Base-by-base conservation (phyloP, 1,140 invertebrate genomes). In the Platyscapa corneri region DNA sequence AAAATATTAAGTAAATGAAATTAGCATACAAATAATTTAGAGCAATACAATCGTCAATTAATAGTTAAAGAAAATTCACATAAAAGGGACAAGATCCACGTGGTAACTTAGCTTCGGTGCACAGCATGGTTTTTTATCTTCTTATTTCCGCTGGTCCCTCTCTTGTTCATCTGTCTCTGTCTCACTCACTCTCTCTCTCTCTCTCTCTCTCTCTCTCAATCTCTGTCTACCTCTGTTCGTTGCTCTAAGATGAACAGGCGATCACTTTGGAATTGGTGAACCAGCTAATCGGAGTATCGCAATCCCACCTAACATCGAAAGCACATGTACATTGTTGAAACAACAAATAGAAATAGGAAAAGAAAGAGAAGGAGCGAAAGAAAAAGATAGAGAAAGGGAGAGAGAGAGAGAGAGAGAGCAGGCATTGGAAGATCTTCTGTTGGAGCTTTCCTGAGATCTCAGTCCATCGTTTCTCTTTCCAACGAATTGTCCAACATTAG, bases 361-460 rank as follows among this genome's bases (percentile, higher is more conserved):
- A 27, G 37, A 74, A 30, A 42, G 70, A 18, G 49, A 14, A 53
- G 49, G 1, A 53, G 16, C 42, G 49, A 2, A 34, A 16, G 37
- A 0, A n/a, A 39, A 75, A 32, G 34, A 30, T n/a, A 74, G 70
- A 42, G 37, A 76, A 27, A 76, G 42, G 49, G 42, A 76, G 27
- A 74, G 70, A 42, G 37, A 76, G 42, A 76, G 42, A 76, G 42
- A 76, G 27, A n/a, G 42, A 76, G 74, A 37, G 14, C n/a, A 76
- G n/a, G 14, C 6, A 46, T 27, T 6, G 42, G 20, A n/a, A 76
- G 42, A 53, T 27, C 46, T 76, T 76, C 30, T 34, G 0, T 27
- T 32, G 20, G 30, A 53, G 42, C 70, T 74, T 74, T 74, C 23
- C 20, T 20, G 20, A 74, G 6, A 42, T 74, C 39, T 74, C 23